These are phyloP conservation scores for Cranoglanis bouderius DNA, from an alignment of 2,113 vertebrate genomes.

Conservation along the genomic window DNA sequence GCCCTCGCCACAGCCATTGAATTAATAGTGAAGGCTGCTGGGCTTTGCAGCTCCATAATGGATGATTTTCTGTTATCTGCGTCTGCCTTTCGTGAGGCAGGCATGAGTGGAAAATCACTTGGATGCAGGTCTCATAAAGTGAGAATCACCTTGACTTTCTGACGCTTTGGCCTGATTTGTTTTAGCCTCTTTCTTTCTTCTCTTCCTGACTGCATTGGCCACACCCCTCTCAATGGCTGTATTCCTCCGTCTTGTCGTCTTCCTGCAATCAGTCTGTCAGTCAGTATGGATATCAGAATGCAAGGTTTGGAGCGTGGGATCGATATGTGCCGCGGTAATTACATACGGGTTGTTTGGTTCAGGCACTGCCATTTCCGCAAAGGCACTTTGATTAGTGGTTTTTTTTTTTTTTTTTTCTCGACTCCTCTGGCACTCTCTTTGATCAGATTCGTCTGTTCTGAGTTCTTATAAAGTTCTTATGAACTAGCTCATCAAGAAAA, in stretches of 20 bases:
- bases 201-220: background rate
- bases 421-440: slow-evolving; percentile 13
- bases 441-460: slow-evolving; percentile 36
- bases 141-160: slow-evolving; percentile 62
- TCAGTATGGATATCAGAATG: slow-evolving; percentile 37
- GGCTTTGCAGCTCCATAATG: slow-evolving; percentile 59
- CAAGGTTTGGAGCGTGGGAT: slow-evolving; percentile 44
- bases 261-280: slow-evolving; percentile 58
- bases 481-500: slow-evolving; percentile 35
- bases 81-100: slow-evolving; percentile 57
- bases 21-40: slow-evolving; percentile 61
- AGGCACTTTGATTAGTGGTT: slow-evolving; percentile 31
- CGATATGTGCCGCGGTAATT: slow-evolving; percentile 46
- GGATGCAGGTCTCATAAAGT: slow-evolving; percentile 62
- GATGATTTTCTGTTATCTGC: slow-evolving; percentile 64
- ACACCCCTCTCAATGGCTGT: slow-evolving; percentile 52
- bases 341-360: slow-evolving; percentile 14
- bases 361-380: background rate
- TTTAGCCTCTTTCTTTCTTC: background rate
- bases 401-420: background rate
- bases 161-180: slow-evolving; percentile 6
- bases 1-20: slow-evolving; percentile 56
- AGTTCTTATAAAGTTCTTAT: slow-evolving; percentile 33
- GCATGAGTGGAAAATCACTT: slow-evolving; percentile 57
- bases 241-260: slow-evolving; percentile 22